A percentile compares a stretch with the other conserved stretches of the same genome.
Evolutionary conservation across 1,140 invertebrate species (phyloP).

Genomic region (Lasioglossum baleicum): DNA sequence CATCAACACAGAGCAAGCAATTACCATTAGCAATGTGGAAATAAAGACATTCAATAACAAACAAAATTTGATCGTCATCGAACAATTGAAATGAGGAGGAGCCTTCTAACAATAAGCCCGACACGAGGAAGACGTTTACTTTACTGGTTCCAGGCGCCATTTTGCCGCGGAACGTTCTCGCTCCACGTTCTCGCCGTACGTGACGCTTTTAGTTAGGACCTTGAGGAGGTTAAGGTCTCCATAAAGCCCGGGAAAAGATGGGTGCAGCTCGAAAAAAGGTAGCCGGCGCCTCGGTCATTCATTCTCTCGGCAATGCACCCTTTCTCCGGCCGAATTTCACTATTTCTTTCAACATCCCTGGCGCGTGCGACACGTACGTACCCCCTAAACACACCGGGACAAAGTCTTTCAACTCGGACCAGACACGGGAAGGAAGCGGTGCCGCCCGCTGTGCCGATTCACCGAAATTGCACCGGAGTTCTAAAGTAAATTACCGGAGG

Average conservation of each 20-base stretch:
- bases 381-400: constrained; percentile 8
- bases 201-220: constrained; percentile 49
- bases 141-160: background rate
- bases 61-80: too few relatives aligned
- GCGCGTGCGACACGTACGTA: background rate
- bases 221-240: constrained; percentile 40
- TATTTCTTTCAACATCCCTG: background rate
- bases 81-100: background rate
- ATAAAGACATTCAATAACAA: too few relatives aligned
- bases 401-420: constrained; percentile 8
- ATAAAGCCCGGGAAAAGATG: constrained; percentile 22
- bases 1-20: too few relatives aligned
- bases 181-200: background rate
- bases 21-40: too few relatives aligned
- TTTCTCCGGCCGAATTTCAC: background rate
- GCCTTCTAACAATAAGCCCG: background rate
- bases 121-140: background rate
- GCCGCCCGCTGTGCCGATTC: constrained; percentile 10
- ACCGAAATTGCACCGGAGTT: constrained; percentile 44
- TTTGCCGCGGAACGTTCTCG: background rate
- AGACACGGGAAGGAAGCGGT: too few relatives aligned
- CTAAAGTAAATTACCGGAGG: constrained; percentile 43
- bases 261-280: background rate
- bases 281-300: background rate
- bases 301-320: constrained; percentile 1